Percentiles rank a stretch among this genome's conserved stretches.
Evolutionary conservation across 1,140 invertebrate genomes (phyloP).

Genomic region (Araneus ventricosus): DNA sequence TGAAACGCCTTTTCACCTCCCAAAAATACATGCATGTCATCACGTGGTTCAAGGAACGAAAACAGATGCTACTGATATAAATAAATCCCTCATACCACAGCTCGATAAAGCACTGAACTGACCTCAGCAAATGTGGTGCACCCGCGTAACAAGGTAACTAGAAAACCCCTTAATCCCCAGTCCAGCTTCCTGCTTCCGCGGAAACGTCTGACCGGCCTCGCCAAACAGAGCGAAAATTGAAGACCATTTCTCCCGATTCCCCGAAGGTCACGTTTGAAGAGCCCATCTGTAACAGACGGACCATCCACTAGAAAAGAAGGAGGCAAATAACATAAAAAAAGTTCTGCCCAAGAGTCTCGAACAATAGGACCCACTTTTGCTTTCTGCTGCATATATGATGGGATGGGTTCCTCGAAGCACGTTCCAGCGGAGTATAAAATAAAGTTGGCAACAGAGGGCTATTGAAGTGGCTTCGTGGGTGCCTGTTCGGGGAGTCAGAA

Average conservation of each 20-base stretch:
- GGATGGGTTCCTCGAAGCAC: neutral
- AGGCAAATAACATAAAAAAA: neutral
- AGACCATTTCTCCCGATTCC: neutral
- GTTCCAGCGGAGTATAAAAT: neutral
- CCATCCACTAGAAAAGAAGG: neutral
- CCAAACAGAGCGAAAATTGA: conserved; percentile 46
- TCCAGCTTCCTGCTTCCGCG: conserved; percentile 4
- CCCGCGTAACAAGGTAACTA: neutral
- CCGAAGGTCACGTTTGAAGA: conserved; percentile 17
- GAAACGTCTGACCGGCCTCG: neutral
- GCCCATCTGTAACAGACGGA: conserved; percentile 16
- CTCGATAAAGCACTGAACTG: neutral
- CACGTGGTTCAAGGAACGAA: too few relatives aligned
- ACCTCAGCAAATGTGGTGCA: neutral
- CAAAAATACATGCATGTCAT: too few relatives aligned
- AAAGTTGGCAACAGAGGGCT: neutral
- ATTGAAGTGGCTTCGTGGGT: neutral
- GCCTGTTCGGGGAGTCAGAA: neutral
- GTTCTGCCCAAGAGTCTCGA: neutral
- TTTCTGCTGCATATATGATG: conserved; percentile 5
- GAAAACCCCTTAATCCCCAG: neutral
- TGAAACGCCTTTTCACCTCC: too few relatives aligned
- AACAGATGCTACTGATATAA: too few relatives aligned
- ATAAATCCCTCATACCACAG: too few relatives aligned
- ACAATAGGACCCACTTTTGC: neutral